Evolutionary conservation across 2,888 invertebrate species (phyloP).

Genomic region (Sipha maydis): DNA sequence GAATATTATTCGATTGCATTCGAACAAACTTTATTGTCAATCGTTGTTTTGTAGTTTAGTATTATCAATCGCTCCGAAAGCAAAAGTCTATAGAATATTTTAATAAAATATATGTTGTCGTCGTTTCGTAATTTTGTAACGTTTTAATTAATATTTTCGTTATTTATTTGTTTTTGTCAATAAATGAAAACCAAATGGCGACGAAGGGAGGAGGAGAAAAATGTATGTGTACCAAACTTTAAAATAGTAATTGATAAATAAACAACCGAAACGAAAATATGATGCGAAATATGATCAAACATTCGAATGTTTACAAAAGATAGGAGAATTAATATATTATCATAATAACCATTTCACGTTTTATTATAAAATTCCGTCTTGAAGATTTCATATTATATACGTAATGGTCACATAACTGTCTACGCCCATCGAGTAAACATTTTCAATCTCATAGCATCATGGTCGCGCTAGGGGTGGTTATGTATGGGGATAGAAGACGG

Average conservation of each 20-base stretch:
- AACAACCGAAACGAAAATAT: not conserved
- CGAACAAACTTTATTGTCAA: slow-evolving; percentile 9
- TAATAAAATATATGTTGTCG: not conserved
- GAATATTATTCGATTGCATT: slow-evolving; percentile 25
- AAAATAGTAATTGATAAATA: not conserved
- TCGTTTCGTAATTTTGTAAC: not conserved
- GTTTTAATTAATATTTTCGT: slow-evolving; percentile 7
- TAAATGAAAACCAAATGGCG: not conserved
- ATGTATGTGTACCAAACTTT: not conserved
- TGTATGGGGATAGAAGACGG: not conserved
- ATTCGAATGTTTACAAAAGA: not conserved
- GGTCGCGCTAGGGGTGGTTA: not conserved
- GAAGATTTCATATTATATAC: no score
- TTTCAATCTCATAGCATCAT: not conserved
- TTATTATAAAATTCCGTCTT: not conserved
- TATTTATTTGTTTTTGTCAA: not conserved
- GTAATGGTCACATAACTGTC: not conserved
- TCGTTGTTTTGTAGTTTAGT: no score
- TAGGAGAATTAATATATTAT: not conserved
- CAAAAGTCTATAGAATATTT: slow-evolving; percentile 9
- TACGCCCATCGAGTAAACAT: not conserved
- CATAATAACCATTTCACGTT: no score
- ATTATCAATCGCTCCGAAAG: no score
- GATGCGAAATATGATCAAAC: not conserved
- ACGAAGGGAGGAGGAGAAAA: not conserved